Evolutionary conservation across 2,797 vertebrate genomes (phyloP), one percentile per base, ranked within the genome.

Genomic region (Eupleurogrammus muticus): DNA sequence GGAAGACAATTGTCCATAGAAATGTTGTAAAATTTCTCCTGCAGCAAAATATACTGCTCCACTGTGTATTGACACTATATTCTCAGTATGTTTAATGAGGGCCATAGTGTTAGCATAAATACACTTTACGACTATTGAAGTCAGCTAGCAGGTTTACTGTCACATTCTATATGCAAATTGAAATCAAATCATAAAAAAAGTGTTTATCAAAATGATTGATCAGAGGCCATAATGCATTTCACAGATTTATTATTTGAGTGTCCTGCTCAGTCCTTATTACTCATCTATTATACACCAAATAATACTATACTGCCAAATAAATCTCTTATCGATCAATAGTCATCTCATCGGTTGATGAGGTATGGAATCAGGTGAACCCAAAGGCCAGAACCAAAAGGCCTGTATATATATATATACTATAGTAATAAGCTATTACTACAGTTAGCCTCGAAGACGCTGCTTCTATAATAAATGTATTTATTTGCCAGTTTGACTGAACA

Each of bases 241-340:
- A 57, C 24, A 17, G 38, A 57, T 57, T 42, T n/a, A 16, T 44
- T 16, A 17, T 44, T n/a, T 13, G 13, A 40, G 38, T 16, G 38
- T 40, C 40, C 40, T 17, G 40, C 38, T 14, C 36, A 38, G 36
- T 40, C 38, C 40, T 42, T 42, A 17, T 9, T 7, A 35, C 20
- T 16, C 55, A 23, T 40, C 4, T n/a, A 60, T 58, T n/a, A 66
- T 82, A 36, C 56, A 59, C 64, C 32, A 24, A 11, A 70, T 50
- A 35, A 6, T 7, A 28, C 42, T 49, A 38, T n/a, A 16, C 50
- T 19, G 23, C 19, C n/a, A n/a, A 17, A 5, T 19, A 32, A 52
- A 79, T 68, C 35, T 16, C n/a, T 38, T 10, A n/a, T 24, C 49
- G 60, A 69, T 84, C 81, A 70, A 86, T 82, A 73, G 44, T 38